Conservation (phyloP, 64 coral and sea anemone species). For the Montipora foliosa region DNA sequence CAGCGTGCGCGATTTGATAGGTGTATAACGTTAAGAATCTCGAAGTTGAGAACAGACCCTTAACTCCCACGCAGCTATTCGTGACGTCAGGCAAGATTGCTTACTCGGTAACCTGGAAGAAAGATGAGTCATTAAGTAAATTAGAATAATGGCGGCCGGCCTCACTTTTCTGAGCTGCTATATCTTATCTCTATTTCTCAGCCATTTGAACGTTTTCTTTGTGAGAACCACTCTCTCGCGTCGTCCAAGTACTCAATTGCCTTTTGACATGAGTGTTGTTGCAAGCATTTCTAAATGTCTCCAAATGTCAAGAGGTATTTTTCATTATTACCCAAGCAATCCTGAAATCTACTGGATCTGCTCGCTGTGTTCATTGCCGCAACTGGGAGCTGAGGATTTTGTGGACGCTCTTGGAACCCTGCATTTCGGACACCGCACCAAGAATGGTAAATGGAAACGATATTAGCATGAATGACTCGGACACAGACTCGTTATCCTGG, state of each 20-base stretch:
- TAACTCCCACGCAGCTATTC: too few species aligned
- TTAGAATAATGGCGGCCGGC: neutral
- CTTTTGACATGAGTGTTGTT: neutral
- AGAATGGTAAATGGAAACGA: too few species aligned
- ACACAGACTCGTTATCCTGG: too few species aligned
- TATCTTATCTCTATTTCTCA: neutral
- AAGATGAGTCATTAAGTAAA: neutral
- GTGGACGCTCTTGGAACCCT: too few species aligned
- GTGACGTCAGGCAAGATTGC: too few species aligned
- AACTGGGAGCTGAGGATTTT: conserved; percentile 45
- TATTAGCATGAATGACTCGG: too few species aligned
- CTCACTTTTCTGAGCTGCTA: neutral
- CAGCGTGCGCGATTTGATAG: too few species aligned
- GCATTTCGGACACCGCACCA: too few species aligned
- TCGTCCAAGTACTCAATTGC: neutral
- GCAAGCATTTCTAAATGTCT: conserved; percentile 48
- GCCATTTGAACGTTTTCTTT: neutral
- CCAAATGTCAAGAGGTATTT: conserved; percentile 15
- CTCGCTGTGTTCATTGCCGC: conserved; percentile 32
- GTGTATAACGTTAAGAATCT: too few species aligned
- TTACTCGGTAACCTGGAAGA: too few species aligned
- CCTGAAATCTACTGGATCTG: conserved; percentile 51
- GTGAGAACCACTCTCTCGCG: neutral
- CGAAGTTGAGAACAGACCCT: too few species aligned
- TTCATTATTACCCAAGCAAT: neutral